phyloP scores from a whole-genome alignment of 2,888 invertebrate genomes.

The Caenorhabditis plicata region DNA sequence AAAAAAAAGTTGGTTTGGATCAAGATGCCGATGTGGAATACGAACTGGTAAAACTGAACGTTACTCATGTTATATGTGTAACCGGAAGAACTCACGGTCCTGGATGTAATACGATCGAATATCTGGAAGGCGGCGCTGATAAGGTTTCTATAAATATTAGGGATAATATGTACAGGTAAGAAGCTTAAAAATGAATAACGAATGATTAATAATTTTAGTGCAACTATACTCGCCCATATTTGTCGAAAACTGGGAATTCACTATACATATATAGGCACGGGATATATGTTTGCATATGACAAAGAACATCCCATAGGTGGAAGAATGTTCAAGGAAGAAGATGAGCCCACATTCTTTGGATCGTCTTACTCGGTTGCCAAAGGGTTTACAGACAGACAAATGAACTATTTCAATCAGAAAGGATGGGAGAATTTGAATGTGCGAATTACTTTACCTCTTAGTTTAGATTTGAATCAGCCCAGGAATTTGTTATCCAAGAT shows the following conservation, averaged over 20 bases:
- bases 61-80: conserved; percentile 64
- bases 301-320: conserved; percentile 61
- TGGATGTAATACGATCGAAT: conserved; percentile 60
- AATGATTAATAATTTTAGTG: conserved; percentile 30
- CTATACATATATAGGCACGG: conserved; percentile 64
- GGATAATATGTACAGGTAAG: conserved; percentile 60
- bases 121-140: conserved; percentile 63
- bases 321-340: conserved; percentile 55
- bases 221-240: conserved; percentile 53
- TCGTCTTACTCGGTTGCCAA: conserved; percentile 64
- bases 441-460: conserved; percentile 61
- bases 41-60: conserved; percentile 51
- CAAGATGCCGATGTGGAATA: conserved; percentile 53
- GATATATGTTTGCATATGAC: conserved; percentile 64
- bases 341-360: conserved; percentile 62
- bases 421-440: conserved; percentile 60
- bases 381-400: conserved; percentile 61
- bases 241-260: conserved; percentile 56
- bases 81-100: conserved; percentile 56
- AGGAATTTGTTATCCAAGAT: conserved; percentile 62
- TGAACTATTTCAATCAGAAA: conserved; percentile 42
- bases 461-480: conserved; percentile 54
- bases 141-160: conserved; percentile 58
- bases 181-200: background rate
- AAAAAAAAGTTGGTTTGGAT: conserved; percentile 49